Evolutionary conservation across 2,113 vertebrate species (phyloP).

Genomic region (Corythornis madagascariensis): DNA sequence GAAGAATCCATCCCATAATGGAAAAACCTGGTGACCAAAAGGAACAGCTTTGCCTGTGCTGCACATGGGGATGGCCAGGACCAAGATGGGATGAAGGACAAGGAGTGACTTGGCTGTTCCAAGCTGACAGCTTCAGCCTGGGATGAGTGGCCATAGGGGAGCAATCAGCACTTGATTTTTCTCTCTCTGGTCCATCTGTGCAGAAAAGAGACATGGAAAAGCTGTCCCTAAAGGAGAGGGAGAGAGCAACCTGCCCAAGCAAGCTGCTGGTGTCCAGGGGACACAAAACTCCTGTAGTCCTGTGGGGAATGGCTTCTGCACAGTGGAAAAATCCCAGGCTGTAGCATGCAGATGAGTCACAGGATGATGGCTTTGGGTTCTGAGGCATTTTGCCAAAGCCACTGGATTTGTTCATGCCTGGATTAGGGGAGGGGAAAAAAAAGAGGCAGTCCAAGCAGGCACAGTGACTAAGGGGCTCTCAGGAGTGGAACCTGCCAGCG

Average conservation of each 20-base stretch:
- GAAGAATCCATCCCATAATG: rapidly evolving
- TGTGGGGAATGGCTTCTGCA: neutral
- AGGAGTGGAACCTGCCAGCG: neutral
- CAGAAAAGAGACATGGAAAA: neutral
- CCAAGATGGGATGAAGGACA: neutral
- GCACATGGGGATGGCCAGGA: neutral
- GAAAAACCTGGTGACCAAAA: neutral
- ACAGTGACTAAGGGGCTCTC: neutral
- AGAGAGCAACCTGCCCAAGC: neutral
- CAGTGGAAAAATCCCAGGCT: slow-evolving; percentile 50
- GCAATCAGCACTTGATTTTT: neutral
- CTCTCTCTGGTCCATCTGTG: neutral
- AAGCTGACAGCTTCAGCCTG: neutral
- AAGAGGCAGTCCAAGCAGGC: neutral
- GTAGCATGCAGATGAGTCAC: neutral
- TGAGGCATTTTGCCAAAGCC: slow-evolving; percentile 39
- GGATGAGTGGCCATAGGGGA: neutral
- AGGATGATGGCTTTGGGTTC: slow-evolving; percentile 32
- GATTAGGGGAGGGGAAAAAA: neutral
- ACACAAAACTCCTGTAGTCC: neutral
- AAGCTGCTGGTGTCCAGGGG: neutral
- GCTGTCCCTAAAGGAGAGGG: neutral
- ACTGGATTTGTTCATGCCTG: neutral
- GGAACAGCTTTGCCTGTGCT: neutral
- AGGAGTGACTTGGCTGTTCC: neutral